These are phyloP conservation scores for Carlito syrichta DNA, from an alignment of 2,113 vertebrate species.

Conservation along the genomic window DNA sequence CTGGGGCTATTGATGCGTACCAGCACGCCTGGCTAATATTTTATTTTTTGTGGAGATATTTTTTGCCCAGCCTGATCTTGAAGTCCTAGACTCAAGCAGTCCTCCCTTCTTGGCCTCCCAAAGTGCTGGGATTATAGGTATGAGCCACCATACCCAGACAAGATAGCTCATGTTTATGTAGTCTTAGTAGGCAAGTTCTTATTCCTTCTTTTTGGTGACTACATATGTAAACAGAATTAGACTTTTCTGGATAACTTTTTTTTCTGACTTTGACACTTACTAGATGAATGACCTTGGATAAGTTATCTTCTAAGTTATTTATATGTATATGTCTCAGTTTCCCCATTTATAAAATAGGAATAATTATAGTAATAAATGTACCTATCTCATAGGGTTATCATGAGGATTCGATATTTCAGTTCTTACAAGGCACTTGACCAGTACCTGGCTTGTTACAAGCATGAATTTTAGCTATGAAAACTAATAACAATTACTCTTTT, in stretches of 20 bases:
- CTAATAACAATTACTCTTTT: neutral
- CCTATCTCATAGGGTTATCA: neutral
- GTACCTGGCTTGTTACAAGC: neutral
- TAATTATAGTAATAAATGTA: neutral
- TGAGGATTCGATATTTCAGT: neutral
- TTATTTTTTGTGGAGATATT: neutral
- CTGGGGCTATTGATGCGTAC: neutral
- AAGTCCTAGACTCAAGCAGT: neutral
- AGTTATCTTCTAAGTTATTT: neutral
- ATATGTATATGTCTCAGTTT: neutral
- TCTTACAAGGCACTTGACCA: slow-evolving; percentile 8
- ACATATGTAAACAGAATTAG: neutral
- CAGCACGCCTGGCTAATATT: neutral
- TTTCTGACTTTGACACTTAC: neutral
- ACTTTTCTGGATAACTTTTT: neutral
- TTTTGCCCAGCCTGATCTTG: neutral
- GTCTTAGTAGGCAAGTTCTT: neutral
- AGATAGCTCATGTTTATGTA: neutral
- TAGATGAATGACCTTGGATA: neutral
- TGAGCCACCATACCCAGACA: neutral
- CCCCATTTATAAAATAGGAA: neutral
- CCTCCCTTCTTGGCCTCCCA: neutral
- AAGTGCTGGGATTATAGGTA: neutral
- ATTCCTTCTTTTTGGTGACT: neutral
- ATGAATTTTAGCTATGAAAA: neutral